phyloP scores from a whole-genome alignment of 2,888 invertebrate genomes.

The Ophioninae sp. region DNA sequence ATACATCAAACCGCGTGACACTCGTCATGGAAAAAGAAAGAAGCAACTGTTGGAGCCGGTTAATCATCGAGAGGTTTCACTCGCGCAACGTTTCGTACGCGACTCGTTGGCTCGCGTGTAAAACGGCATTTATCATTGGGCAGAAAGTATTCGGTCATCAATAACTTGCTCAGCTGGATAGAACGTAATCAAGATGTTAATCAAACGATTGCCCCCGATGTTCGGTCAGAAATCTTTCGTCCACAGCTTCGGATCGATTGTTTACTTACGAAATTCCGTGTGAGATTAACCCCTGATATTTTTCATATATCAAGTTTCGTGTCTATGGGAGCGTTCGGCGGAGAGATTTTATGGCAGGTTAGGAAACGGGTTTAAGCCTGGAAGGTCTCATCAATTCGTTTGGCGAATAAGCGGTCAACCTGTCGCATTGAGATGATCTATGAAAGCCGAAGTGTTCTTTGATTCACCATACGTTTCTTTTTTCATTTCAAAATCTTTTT shows the following conservation, averaged over 20 bases:
- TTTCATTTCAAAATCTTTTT: constrained; percentile 24
- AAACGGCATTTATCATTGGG: constrained; percentile 35
- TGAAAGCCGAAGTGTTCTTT: constrained; percentile 15
- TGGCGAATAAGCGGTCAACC: constrained; percentile 59
- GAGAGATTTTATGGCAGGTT: constrained; percentile 8
- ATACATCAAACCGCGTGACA: neutral
- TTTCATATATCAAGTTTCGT: constrained; percentile 42
- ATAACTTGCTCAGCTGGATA: constrained; percentile 41
- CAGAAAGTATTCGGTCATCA: constrained; percentile 40
- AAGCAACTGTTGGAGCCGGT: constrained; percentile 7
- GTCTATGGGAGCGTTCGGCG: constrained; percentile 21
- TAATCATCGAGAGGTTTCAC: constrained; percentile 35
- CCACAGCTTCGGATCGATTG: constrained; percentile 39
- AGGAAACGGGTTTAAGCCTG: constrained; percentile 14
- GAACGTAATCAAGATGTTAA: constrained; percentile 55
- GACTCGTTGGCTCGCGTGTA: constrained; percentile 25
- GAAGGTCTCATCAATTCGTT: constrained; percentile 53
- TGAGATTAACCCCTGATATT: constrained; percentile 4
- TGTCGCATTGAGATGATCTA: constrained; percentile 51
- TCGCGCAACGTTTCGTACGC: constrained; percentile 5
- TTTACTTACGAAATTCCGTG: constrained; percentile 11
- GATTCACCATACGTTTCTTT: constrained; percentile 17
- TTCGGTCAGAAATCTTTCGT: constrained; percentile 18
- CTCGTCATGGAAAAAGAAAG: constrained; percentile 6
- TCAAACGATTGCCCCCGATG: constrained; percentile 51